These are phyloP conservation scores for Cossypha dichroa DNA, from an alignment of 2,797 vertebrate genomes.

Conservation along the genomic window DNA sequence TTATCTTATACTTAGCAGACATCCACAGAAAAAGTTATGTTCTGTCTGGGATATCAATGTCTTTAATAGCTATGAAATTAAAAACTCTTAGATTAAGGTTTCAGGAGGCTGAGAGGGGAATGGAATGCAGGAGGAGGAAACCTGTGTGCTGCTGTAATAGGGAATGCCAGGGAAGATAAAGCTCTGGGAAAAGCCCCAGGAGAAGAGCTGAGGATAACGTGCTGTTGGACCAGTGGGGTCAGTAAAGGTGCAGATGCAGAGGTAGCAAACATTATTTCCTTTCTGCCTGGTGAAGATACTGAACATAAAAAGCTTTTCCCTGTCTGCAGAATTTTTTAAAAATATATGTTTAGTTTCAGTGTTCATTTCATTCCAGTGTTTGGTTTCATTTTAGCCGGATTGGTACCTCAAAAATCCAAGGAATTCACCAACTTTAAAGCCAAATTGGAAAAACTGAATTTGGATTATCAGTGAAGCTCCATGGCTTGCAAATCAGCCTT, in stretches of 20 bases:
- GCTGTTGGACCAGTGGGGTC: neutral
- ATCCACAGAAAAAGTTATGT: neutral
- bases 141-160: neutral
- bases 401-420: neutral
- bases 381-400: neutral
- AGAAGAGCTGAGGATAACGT: neutral
- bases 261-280: neutral
- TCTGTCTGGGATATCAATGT: neutral
- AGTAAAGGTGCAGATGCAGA: neutral
- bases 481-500: neutral
- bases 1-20: conserved; percentile 4
- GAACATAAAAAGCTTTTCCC: neutral
- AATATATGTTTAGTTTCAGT: neutral
- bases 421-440: neutral
- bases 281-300: neutral
- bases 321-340: neutral
- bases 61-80: conserved; percentile 16
- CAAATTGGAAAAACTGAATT: neutral
- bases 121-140: neutral
- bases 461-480: neutral
- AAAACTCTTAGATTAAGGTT: neutral
- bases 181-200: neutral
- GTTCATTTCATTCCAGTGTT: neutral
- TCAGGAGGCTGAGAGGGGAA: neutral
- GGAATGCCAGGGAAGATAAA: neutral